Evolutionary conservation across 2,113 vertebrate genomes (phyloP), one percentile per base, ranked within the genome.

Genomic region (Bos javanicus): DNA sequence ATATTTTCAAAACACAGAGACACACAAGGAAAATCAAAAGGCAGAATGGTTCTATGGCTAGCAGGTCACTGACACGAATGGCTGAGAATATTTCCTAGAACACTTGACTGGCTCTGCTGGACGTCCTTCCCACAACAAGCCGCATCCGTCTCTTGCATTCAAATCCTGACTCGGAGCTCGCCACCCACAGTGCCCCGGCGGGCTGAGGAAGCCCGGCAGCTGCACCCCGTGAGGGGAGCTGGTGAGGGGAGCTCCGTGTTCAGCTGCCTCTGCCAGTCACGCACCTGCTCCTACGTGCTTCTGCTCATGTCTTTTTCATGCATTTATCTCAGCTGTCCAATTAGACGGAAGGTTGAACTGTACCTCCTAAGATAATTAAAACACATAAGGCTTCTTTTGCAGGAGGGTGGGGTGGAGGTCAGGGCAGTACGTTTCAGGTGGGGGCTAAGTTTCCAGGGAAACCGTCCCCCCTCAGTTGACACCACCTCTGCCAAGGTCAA

Each of bases 191-290:
- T 0, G 50, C 39, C 71, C 23, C 7, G 14, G 89, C 5, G 1
- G 14, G 56, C 64, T 23, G 8, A 4, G 88, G 67, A 30, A 36
- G 39, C 57, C 48, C 10, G 2, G 2, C 4, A 14, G 39, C 21
- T 84, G 86, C 14, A 15, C 71, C 60, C 14, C 14, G 6, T 16
- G 28, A 62, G 60, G 60, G 57, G 15, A 5, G 12, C 46, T 0
- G 12, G 54, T 5, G 2, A 0, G 0, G 3, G 26, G 28, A 30
- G 17, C 84, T 28, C 76, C 5, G 33, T 10, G 36, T 2, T 21
- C 30, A 33, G 91, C 78, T 43, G 26, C 52, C 36, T 19, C 33
- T 36, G 78, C 54, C 64, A 21, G 25, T 1, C 3, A 50, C 56
- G 54, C 26, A 36, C 86, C 33, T 36, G 82, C 43, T 64, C 87